Evolutionary conservation across 2,888 invertebrate genomes (phyloP), one percentile per base, ranked within the genome.

Genomic region (Euzophera pinguis): DNA sequence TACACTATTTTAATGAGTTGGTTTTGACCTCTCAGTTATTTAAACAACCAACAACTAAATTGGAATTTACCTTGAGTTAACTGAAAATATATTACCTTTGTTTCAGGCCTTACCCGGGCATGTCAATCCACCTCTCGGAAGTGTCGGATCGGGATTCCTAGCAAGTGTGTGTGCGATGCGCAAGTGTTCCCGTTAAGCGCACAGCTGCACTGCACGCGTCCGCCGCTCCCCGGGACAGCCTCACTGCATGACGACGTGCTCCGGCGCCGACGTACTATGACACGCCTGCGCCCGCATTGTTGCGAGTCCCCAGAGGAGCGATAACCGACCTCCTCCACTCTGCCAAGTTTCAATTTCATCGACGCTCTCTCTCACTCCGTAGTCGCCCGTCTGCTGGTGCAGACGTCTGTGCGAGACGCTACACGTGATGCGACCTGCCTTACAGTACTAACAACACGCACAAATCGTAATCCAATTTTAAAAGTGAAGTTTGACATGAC

Each of bases 341-440:
- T 72, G 81, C 81, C 81, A 81, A 85, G 81, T 79, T 82, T 84
- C 80, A 70, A 74, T 85, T 84, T 84, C 78, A 77, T 76, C 72
- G 65, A 53, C 65, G 64, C 3, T 22, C 22, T 22, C 78, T 74
- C 78, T 76, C 80, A 79, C 73, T 73, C 62, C 71, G 79, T 78
- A 78, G 77, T 78, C 81, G 78, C 82, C 79, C 84, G 83, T 76
- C 81, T 67, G 66, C 62, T 63, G 63, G 63, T 61, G 63, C 71
- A 64, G 71, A 71, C 74, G 77, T 61, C 39, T 65, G 75, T 72
- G 80, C 77, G 78, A 78, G 76, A 73, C 76, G 62, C 59, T 55
- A 47, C 52, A 39, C 43, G 52, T 58, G 53, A 50, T 37, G 42
- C 47, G 34, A 47, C 13, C 54, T 48, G 55, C 39, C 61, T 58